phyloP scores from a whole-genome alignment of 2,888 invertebrate genomes.

The Epiblema foenella region DNA sequence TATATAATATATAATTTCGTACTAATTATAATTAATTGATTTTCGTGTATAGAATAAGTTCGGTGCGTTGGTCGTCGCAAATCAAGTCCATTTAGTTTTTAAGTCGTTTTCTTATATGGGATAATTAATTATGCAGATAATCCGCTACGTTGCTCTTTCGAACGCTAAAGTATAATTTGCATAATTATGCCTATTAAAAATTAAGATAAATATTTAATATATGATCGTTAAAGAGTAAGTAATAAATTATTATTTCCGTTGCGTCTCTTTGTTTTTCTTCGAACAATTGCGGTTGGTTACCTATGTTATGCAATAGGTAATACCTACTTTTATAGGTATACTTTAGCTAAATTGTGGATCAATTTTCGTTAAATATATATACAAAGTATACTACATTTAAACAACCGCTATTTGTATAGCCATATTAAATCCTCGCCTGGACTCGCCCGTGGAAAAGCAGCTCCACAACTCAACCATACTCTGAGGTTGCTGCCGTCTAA shows the following conservation, averaged over 20 bases:
- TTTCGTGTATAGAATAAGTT: conserved; percentile 22
- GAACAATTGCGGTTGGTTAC: no score
- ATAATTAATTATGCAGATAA: conserved; percentile 38
- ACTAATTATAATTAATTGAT: conserved; percentile 39
- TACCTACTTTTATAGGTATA: no score
- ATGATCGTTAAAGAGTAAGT: neutral
- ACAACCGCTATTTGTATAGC: no score
- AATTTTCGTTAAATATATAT: no score
- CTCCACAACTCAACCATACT: no score
- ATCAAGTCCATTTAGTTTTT: conserved; percentile 34
- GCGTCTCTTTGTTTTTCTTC: neutral
- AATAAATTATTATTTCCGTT: neutral
- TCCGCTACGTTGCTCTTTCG: neutral
- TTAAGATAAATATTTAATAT: conserved; percentile 27
- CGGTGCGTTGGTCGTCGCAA: conserved; percentile 16
- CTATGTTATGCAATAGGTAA: no score
- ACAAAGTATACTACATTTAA: no score
- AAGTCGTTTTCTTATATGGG: conserved; percentile 28
- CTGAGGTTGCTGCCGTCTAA: no score
- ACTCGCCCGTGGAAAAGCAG: no score
- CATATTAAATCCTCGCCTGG: no score
- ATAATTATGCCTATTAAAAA: conserved; percentile 19
- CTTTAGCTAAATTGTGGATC: no score
- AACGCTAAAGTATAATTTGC: neutral
- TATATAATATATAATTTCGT: no score